A percentile compares a stretch with the other conserved stretches of the same genome.
phyloP scores from a whole-genome alignment of 2,113 vertebrate genomes.

The Myanophis thanlyinensis region DNA sequence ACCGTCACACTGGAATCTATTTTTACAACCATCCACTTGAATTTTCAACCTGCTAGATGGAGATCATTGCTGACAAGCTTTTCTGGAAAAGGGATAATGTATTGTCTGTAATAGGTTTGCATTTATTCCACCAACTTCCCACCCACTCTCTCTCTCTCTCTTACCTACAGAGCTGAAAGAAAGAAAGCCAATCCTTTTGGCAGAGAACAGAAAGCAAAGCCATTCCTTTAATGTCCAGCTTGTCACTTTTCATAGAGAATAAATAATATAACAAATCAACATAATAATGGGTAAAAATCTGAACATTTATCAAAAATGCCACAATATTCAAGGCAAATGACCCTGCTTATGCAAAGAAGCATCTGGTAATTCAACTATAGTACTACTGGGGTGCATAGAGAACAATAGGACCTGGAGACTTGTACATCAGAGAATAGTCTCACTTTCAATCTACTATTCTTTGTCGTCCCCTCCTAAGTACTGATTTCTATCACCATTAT shows the following conservation, averaged over 20 bases:
- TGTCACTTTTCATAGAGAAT: neutral
- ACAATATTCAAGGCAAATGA: neutral
- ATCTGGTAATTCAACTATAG: neutral
- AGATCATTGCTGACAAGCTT: slow-evolving; percentile 9
- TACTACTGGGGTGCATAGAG: neutral
- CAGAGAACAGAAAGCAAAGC: neutral
- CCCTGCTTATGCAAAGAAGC: neutral
- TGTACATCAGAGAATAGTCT: neutral
- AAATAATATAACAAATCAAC: neutral
- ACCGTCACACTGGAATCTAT: neutral
- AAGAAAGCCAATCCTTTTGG: slow-evolving; percentile 2
- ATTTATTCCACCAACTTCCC: slow-evolving; percentile 3
- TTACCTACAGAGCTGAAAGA: slow-evolving; percentile 9
- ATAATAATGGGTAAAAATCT: neutral
- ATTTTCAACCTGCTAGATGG: slow-evolving; percentile 12
- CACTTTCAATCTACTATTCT: neutral
- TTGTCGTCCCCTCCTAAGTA: neutral
- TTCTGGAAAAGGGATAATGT: slow-evolving; percentile 15
- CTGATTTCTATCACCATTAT: neutral
- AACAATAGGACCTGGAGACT: neutral
- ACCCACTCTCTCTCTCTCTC: neutral
- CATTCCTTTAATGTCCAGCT: neutral
- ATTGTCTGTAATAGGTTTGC: slow-evolving; percentile 9
- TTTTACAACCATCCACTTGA: slow-evolving; percentile 13
- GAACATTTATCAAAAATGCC: neutral